Base-by-base conservation (phyloP, 2,888 invertebrate genomes). In the Congeria kusceri region DNA sequence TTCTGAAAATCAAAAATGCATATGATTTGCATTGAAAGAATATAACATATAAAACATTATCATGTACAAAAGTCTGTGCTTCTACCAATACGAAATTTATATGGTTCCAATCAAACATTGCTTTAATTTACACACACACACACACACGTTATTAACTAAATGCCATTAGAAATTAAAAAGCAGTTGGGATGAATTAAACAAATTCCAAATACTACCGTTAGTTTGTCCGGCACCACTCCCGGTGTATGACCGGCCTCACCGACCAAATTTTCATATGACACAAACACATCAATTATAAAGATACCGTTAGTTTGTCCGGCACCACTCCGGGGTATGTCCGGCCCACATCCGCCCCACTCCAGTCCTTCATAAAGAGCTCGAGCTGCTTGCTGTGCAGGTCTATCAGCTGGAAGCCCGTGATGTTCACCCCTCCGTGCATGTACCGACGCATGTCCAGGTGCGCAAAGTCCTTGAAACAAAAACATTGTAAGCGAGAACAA, bases 361-460 rank as follows among this genome's bases (percentile, higher is more conserved):
- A 87, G n/a, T 75, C 66, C 28, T 77, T 65, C 28, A 84, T 73
- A 39, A 86, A 87, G 9, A 69, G 59, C 29, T 74, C 74, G 0
- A 85, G 66, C 0, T 74, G 58, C 25, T 56, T 32, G 53, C 76
- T 85, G 83, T 96, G 96, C 18, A 97, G 97, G 93, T 98, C 97
- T 64, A 99, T 96, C 86, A 99, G 94, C 85, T 98, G 96, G 92
- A 99, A 96, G 3, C 98, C 98, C 0, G 99, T 98, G 87, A 99
- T 97, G 94, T 98, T 99, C 46, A 98, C 98, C 46, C 98, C 98
- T 15, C 98, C 97, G 93, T 98, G 97, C 93, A 97, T 96, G 93
- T 98, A 98, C 93, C 98, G 97, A 91, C 97, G 97, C 91, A 98
- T 95, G 94, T 98, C 97, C 56, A 99, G 96, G 70, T 97, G 97